phyloP scores from a whole-genome alignment of 2,113 vertebrate species.

The Osmerus mordax region DNA sequence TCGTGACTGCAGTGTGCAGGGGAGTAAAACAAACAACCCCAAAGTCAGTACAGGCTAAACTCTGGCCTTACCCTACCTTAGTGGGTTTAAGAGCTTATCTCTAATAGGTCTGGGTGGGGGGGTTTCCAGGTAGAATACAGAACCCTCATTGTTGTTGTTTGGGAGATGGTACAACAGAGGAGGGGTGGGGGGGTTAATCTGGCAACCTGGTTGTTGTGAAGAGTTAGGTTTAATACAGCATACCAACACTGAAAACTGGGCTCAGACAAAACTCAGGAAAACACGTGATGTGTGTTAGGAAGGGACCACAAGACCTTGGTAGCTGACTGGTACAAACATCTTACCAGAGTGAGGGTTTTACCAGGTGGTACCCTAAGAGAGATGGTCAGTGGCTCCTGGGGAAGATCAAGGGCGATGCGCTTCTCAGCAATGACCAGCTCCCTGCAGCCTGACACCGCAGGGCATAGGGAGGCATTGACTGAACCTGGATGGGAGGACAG shows the following conservation, averaged over 20 bases:
- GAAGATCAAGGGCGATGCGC: conserved; percentile 76
- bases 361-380: conserved; percentile 76
- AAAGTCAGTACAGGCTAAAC: conserved; percentile 6
- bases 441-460: conserved; percentile 81
- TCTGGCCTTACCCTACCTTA: conserved; percentile 6
- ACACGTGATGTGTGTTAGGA: too few species aligned
- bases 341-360: conserved; percentile 80
- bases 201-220: conserved; percentile 32
- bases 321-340: conserved; percentile 39
- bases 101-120: conserved; percentile 33
- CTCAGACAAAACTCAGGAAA: too few species aligned
- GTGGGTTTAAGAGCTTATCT: conserved; percentile 20
- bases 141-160: conserved; percentile 49
- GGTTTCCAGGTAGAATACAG: conserved; percentile 54
- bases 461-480: conserved; percentile 85
- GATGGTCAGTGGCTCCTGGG: conserved; percentile 66
- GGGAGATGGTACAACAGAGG: conserved; percentile 33
- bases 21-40: background rate
- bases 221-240: background rate
- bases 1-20: background rate
- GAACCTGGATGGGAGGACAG: conserved; percentile 64
- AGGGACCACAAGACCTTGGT: background rate
- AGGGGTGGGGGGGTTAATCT: conserved; percentile 20
- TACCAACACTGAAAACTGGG: background rate
- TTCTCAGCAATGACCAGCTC: conserved; percentile 74